A percentile compares a stretch with the other conserved stretches of the same genome.
Conservation (phyloP, 2,113 vertebrate genomes). For the Corydoras sp. region DNA sequence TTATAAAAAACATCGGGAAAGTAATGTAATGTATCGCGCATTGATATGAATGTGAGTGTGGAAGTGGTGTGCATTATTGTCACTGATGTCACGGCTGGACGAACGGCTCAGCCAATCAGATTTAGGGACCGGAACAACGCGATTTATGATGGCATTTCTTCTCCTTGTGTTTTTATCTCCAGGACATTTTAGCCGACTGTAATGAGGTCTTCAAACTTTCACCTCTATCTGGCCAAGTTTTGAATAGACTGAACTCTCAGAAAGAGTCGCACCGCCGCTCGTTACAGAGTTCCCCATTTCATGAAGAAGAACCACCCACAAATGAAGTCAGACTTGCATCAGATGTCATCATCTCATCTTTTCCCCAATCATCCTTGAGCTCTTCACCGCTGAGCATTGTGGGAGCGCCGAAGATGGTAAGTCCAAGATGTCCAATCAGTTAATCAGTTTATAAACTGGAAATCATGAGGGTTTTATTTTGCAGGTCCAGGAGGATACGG, state of each 20-base stretch:
- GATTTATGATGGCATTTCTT: neutral
- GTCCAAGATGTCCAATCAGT: neutral
- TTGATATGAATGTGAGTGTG: too few species aligned
- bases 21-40: too few species aligned
- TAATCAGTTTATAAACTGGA: neutral
- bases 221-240: slow-evolving; percentile 44
- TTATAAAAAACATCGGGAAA: too few species aligned
- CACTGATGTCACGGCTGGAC: too few species aligned
- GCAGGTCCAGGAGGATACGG: neutral
- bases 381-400: slow-evolving; percentile 7
- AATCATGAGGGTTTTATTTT: too few species aligned
- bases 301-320: slow-evolving; percentile 47
- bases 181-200: slow-evolving; percentile 61
- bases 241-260: slow-evolving; percentile 49
- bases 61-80: too few species aligned
- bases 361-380: neutral
- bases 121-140: too few species aligned
- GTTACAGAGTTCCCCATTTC: slow-evolving; percentile 39
- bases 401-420: slow-evolving; percentile 38
- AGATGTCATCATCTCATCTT: slow-evolving; percentile 40
- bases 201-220: slow-evolving; percentile 55
- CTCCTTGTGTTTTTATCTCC: neutral
- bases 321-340: slow-evolving; percentile 41
- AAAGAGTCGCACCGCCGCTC: slow-evolving; percentile 31
- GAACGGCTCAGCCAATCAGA: too few species aligned